Base-by-base conservation (phyloP, 2,113 vertebrate species). In the Psilopogon haemacephalus region DNA sequence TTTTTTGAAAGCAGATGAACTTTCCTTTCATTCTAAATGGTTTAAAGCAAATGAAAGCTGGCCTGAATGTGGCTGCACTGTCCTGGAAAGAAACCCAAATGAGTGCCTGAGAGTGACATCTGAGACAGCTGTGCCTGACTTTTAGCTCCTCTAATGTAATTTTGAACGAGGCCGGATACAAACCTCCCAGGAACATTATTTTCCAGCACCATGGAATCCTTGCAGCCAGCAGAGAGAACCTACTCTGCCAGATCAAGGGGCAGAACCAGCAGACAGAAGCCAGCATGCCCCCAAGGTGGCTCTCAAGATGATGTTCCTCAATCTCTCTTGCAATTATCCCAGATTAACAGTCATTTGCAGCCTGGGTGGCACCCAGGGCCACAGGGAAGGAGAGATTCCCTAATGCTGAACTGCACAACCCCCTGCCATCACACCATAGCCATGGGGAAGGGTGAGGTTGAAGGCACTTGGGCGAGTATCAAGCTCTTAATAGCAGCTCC, bases 11-110 rank as follows among this genome's bases (percentile, higher is more conserved):
- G 81, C 42, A 32, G 27, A 46, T 4, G 42, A 89, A 48, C 60
- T 54, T 88, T 86, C 19, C 55, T 89, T 94, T 73, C 86, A 85
- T 89, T 89, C 82, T 87, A 91, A 94, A 83, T 77, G 42, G 20
- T 94, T 93, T 72, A 83, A 89, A 91, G 82, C 83, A 76, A 83
- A 70, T 27, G 91, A 77, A 94, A 94, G 85, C 77, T 56, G 65
- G 84, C 71, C 68, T 30, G 3, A 56, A 28, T 44, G 12, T 10
- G 59, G 86, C 88, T 79, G 63, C 35, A 12, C 11, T 5, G 6
- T 60, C 84, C 80, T 84, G 84, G 91, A 89, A 90, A 87, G 71
- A 65, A 89, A 96, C 59, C n/a, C 59, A 89, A 64, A 82, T 23
- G 56, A 60, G 60, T 88, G 76, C 71, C 73, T 18, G 73, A 59